A percentile compares a stretch with the other conserved stretches of the same genome.
Evolutionary conservation across 2,113 vertebrate genomes (phyloP).

Genomic region (Oreochromis niloticus): DNA sequence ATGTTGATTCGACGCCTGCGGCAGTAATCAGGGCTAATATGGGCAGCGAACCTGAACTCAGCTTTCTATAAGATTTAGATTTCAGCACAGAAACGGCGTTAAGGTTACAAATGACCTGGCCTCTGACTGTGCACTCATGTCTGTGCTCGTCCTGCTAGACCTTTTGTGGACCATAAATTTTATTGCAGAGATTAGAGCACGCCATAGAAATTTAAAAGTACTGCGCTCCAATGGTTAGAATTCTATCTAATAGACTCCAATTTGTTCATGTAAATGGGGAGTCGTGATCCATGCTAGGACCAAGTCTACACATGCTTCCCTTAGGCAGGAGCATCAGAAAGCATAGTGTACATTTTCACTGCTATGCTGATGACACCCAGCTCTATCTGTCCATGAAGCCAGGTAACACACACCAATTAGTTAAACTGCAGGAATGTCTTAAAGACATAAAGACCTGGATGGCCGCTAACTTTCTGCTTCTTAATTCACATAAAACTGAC

Average conservation of each 20-base stretch:
- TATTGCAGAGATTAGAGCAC: neutral
- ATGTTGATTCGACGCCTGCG: neutral
- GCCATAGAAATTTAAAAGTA: neutral
- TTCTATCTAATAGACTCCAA: neutral
- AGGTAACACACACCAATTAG: no score
- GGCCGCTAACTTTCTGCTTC: no score
- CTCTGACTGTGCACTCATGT: neutral
- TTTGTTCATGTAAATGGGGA: neutral
- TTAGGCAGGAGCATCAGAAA: neutral
- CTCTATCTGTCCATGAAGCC: no score
- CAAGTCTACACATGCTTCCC: neutral
- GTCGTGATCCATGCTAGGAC: neutral
- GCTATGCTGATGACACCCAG: no score
- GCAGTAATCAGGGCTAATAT: neutral
- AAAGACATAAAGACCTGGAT: no score
- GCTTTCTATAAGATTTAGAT: accelerated
- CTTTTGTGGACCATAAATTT: neutral
- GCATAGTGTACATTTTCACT: no score
- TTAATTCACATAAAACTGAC: no score
- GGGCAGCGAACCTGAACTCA: neutral
- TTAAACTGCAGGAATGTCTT: no score
- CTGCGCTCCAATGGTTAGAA: neutral
- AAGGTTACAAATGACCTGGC: neutral
- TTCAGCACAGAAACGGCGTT: neutral
- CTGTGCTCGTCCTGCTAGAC: neutral